Evolutionary conservation across 2,888 invertebrate species (phyloP).

Genomic region (Tenthredo scrophulariae): DNA sequence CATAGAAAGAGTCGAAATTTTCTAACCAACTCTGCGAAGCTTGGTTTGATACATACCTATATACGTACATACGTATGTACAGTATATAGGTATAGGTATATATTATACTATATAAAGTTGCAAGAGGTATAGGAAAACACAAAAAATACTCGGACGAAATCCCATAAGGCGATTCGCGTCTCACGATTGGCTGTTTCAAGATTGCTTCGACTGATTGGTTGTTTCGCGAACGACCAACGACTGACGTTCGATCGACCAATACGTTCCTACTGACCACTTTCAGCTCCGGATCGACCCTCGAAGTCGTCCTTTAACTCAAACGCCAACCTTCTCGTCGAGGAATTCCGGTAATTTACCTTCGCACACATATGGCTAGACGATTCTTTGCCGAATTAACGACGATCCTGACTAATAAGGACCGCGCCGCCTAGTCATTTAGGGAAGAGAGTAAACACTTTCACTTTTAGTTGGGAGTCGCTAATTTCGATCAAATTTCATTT

Average conservation of each 20-base stretch:
- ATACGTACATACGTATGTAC: background rate
- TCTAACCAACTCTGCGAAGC: background rate
- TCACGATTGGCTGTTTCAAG: slow-evolving; percentile 37
- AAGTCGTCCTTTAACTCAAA: slow-evolving; percentile 32
- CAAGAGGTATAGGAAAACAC: background rate
- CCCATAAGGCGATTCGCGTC: slow-evolving; percentile 40
- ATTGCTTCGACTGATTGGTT: slow-evolving; percentile 45
- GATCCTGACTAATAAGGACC: background rate
- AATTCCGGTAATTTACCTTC: slow-evolving; percentile 23
- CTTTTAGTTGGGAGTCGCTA: background rate
- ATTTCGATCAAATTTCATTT: background rate
- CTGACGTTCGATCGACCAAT: slow-evolving; percentile 14
- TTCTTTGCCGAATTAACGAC: slow-evolving; percentile 31
- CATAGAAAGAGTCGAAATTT: background rate
- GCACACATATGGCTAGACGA: slow-evolving; percentile 8
- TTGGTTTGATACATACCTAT: background rate
- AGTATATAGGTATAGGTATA: background rate
- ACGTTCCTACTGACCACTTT: slow-evolving; percentile 20
- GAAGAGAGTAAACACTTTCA: background rate
- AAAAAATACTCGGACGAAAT: slow-evolving; percentile 22
- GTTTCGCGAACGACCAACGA: slow-evolving; percentile 42
- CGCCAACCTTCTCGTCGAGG: slow-evolving; percentile 19
- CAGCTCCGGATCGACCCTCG: background rate
- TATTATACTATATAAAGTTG: background rate
- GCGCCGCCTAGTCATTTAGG: background rate